phyloP scores from a whole-genome alignment of 2,113 vertebrate genomes.

The Elephas maximus region DNA sequence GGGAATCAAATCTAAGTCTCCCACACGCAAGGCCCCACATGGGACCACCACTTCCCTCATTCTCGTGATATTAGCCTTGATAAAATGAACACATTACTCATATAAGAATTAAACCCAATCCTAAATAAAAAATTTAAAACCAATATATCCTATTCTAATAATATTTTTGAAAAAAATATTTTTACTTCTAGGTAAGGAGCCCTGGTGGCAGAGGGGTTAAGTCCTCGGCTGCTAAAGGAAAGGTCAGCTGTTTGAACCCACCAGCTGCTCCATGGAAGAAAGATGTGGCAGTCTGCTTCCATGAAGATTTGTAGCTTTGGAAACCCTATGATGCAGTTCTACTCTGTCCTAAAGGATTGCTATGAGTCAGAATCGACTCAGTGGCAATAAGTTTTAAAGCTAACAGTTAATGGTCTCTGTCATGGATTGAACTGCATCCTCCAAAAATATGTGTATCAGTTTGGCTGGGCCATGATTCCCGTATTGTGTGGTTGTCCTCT shows the following conservation, averaged over 20 bases:
- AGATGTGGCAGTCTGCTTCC: not conserved
- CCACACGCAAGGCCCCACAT: not conserved
- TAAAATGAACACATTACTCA: not conserved
- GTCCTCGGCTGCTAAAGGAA: not conserved
- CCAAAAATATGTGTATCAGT: too few species aligned
- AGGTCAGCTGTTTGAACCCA: not conserved
- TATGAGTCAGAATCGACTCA: not conserved
- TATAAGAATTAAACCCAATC: not conserved
- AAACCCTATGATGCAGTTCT: not conserved
- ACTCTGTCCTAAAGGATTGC: not conserved
- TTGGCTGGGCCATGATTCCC: too few species aligned
- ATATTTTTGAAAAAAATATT: constrained; percentile 1
- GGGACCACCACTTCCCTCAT: not conserved
- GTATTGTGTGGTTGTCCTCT: too few species aligned
- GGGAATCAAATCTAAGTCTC: not conserved
- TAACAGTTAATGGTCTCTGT: not conserved
- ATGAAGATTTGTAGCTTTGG: not conserved
- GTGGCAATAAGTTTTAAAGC: not conserved
- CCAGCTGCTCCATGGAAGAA: not conserved
- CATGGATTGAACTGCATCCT: too few species aligned
- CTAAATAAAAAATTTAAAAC: constrained; percentile 33
- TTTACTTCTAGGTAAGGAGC: not conserved
- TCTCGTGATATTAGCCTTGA: not conserved
- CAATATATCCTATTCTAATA: not conserved
- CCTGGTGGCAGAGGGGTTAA: not conserved